These are phyloP conservation scores for Eupsilia transversa DNA, from an alignment of 2,888 invertebrate genomes.

Conservation along the genomic window DNA sequence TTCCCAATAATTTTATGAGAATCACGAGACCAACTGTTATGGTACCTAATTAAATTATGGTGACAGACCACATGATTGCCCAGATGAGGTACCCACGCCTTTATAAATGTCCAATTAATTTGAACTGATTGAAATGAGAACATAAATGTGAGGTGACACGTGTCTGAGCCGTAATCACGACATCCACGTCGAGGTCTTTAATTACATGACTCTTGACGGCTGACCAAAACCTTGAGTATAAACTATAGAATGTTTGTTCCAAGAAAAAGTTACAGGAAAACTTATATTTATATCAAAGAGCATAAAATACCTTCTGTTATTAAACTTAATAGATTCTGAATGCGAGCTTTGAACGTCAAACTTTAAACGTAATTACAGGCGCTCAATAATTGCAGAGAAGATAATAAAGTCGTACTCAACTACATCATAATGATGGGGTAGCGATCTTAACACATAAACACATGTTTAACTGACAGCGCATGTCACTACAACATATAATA, in stretches of 20 bases:
- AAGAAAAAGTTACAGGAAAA: slow-evolving; percentile 29
- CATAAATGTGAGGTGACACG: slow-evolving; percentile 53
- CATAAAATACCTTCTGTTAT: not conserved
- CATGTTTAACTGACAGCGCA: slow-evolving; percentile 53
- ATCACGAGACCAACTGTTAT: not conserved
- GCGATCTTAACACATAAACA: slow-evolving; percentile 47
- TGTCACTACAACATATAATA: slow-evolving; percentile 37
- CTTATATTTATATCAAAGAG: not conserved
- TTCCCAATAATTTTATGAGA: no score
- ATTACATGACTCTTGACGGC: slow-evolving; percentile 48
- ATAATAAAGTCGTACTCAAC: slow-evolving; percentile 45
- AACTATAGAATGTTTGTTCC: slow-evolving; percentile 33
- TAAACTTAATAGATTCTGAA: slow-evolving; percentile 13
- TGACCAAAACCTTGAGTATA: slow-evolving; percentile 63
- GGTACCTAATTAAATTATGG: slow-evolving; percentile 5
- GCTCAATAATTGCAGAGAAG: slow-evolving; percentile 36
- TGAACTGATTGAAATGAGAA: slow-evolving; percentile 50
- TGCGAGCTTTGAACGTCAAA: slow-evolving; percentile 31
- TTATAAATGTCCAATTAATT: slow-evolving; percentile 60
- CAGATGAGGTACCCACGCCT: slow-evolving; percentile 17
- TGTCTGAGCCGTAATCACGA: slow-evolving; percentile 57
- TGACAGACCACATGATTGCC: not conserved
- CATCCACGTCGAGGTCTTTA: slow-evolving; percentile 56
- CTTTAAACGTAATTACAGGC: slow-evolving; percentile 28
- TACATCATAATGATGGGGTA: slow-evolving; percentile 42